Evolutionary conservation across 53 echinoderm and acorn worm species (phyloP), one percentile per base, ranked within the genome.

Genomic region (Actinopyga echinites): DNA sequence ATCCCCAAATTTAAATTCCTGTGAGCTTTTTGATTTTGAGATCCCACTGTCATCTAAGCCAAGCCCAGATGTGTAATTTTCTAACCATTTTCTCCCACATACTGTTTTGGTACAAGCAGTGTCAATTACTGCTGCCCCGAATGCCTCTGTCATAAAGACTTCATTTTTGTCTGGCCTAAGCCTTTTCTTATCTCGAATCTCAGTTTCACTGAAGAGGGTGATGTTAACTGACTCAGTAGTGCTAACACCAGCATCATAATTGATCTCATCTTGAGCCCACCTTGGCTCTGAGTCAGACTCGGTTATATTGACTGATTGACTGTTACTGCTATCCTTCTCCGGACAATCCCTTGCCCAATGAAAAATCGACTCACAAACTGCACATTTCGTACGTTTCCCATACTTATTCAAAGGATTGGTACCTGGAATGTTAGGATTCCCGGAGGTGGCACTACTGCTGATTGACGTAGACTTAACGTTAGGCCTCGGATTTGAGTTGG

Each of bases 1-100:
- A 74, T 84, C 55, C 30, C 74, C 85, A 75, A 84, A 84, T 74
- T 75, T 54, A 25, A 84, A 84, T 28, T 57, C 38, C 56, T 56
- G 69, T 7, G n/a, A 44, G 33, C 74, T 84, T 7, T 3, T 30
- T 28, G 33, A 22, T 8, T 17, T 15, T 10, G 34, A 22, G 2
- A 22, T 5, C 17, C 35, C 0, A 6, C 20, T 37, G 6, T 43
- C 62, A 22, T 40, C 43, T 7, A 19, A 15, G 11, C 20, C 35
- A 31, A 82, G 59, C 19, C 65, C 34, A n/a, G 5, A 5, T 7
- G 8, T 73, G 73, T 73, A 73, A 5, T 73, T 20, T 19, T 63
- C 64, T 19, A 82, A 40, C 62, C 32, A 82, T 5, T 62, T 40
- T 65, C 54, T 82, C 11, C 82, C 6, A 35, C 82, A 82, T 4